A percentile compares a stretch with the other conserved stretches of the same genome.
These are phyloP conservation scores for Phyllostomus hastatus DNA, from an alignment of 2,113 vertebrate species.

Conservation along the genomic window DNA sequence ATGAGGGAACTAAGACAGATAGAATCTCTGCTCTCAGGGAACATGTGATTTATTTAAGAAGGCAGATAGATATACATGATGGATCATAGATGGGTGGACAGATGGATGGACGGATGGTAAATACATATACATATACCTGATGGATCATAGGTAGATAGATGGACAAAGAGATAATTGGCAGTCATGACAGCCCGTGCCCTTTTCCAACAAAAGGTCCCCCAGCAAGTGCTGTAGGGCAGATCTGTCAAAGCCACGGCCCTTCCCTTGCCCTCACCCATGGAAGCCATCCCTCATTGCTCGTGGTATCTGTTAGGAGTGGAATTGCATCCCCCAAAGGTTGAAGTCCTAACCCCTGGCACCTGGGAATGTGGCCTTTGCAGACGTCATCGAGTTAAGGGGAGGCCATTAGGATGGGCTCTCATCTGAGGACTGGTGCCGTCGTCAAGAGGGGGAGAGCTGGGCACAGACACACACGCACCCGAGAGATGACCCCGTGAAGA, in stretches of 20 bases:
- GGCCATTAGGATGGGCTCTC: neutral
- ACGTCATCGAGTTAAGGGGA: neutral
- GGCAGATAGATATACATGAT: neutral
- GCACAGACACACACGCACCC: neutral
- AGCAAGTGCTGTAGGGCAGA: neutral
- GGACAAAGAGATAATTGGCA: neutral
- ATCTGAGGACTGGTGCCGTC: neutral
- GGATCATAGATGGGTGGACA: neutral
- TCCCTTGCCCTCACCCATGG: neutral
- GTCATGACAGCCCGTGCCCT: neutral
- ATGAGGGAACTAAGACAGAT: neutral
- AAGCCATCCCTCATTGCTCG: neutral
- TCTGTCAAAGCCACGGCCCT: neutral
- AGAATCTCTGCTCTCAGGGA: neutral
- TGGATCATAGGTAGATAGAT: neutral
- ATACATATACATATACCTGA: too few relatives aligned
- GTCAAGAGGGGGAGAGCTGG: neutral
- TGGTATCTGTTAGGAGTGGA: neutral
- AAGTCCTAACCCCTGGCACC: neutral
- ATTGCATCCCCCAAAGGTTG: neutral
- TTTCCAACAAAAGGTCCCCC: neutral
- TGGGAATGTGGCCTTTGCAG: too few relatives aligned
- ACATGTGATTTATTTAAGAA: neutral
- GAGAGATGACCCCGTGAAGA: neutral
- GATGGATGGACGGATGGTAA: neutral